A percentile compares a stretch with the other conserved stretches of the same genome.
Evolutionary conservation across 1,140 invertebrate species (phyloP).

Genomic region (Oncopodura yosiiana): DNA sequence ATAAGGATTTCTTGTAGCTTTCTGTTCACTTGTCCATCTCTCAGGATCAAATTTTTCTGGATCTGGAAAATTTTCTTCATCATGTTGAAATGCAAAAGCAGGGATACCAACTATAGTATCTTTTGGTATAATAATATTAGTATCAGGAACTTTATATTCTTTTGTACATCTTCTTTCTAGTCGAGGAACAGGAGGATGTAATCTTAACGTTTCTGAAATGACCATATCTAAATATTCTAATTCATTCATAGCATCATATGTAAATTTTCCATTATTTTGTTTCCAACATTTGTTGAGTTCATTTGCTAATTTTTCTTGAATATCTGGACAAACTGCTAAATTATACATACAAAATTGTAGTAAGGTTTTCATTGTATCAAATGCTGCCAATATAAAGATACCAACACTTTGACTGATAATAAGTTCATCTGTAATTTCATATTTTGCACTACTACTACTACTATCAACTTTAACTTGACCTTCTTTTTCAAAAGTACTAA

Average conservation of each 20-base stretch:
- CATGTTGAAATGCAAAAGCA: slow-evolving; percentile 42
- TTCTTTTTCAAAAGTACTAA: too few species aligned
- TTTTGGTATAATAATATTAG: slow-evolving; percentile 38
- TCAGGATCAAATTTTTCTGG: slow-evolving; percentile 52
- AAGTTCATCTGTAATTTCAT: slow-evolving; percentile 3
- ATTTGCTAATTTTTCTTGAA: slow-evolving; percentile 50
- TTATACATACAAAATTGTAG: slow-evolving; percentile 50
- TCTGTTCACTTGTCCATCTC: slow-evolving; percentile 41
- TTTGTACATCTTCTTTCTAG: slow-evolving; percentile 44
- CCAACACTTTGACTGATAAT: slow-evolving; percentile 37
- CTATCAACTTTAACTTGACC: too few species aligned
- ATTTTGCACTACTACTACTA: not conserved
- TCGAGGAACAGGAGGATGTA: slow-evolving; percentile 46
- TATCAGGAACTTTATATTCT: slow-evolving; percentile 41
- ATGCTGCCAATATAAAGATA: slow-evolving; percentile 56
- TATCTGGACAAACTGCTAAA: slow-evolving; percentile 48
- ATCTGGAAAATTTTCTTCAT: slow-evolving; percentile 46
- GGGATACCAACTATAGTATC: slow-evolving; percentile 39
- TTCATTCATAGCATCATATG: slow-evolving; percentile 40
- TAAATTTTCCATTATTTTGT: slow-evolving; percentile 21
- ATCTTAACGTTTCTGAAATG: slow-evolving; percentile 47
- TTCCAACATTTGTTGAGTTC: slow-evolving; percentile 17
- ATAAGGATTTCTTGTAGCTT: slow-evolving; percentile 40
- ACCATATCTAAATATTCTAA: slow-evolving; percentile 48
- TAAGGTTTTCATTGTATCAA: slow-evolving; percentile 57